Conservation (phyloP, 2,113 vertebrate genomes). For the Perca schrenkii region DNA sequence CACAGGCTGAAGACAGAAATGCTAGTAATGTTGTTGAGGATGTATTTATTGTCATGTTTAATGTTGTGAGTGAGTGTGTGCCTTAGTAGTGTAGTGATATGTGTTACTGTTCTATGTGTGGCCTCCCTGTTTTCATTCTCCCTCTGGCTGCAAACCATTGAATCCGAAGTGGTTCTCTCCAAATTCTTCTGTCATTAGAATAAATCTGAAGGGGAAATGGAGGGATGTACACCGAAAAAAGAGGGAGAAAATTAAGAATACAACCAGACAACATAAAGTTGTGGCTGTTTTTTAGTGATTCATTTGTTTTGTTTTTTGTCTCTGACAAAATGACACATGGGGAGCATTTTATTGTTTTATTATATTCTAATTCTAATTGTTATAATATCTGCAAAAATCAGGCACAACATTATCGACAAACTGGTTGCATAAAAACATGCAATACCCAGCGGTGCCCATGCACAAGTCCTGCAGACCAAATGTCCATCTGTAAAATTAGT, state of each 20-base stretch:
- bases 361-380: background rate
- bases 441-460: background rate
- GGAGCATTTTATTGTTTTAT: constrained; percentile 33
- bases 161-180: constrained; percentile 9
- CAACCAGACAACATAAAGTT: constrained; percentile 2
- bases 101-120: constrained; percentile 63
- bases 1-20: constrained; percentile 53
- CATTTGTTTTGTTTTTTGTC: background rate
- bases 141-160: constrained; percentile 35
- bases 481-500: constrained; percentile 30
- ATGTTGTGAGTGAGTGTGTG: constrained; percentile 77
- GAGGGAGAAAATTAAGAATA: background rate
- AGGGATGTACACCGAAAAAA: background rate
- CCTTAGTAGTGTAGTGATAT: constrained; percentile 75
- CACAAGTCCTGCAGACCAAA: constrained; percentile 45
- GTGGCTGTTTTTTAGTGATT: background rate
- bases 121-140: constrained; percentile 37
- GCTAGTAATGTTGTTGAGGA: constrained; percentile 59
- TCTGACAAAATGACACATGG: constrained; percentile 18
- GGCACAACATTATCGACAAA: background rate
- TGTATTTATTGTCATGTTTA: constrained; percentile 83
- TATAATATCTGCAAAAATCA: background rate
- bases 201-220: background rate
- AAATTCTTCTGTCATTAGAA: constrained; percentile 2
- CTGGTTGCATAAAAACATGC: background rate